phyloP scores from a whole-genome alignment of 2,888 invertebrate species.

The Drosophila heteroneura region DNA sequence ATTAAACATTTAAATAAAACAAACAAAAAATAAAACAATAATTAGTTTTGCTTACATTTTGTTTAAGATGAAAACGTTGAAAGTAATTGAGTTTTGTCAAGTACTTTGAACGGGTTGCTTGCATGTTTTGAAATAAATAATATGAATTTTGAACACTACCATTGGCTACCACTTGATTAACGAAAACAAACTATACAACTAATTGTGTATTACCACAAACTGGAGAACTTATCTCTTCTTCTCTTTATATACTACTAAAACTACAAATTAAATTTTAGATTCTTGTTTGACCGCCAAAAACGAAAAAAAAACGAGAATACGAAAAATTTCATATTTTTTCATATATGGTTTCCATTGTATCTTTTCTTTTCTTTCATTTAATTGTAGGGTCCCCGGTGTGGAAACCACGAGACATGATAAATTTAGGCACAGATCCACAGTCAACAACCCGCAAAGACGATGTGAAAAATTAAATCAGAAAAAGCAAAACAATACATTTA shows the following conservation, averaged over 20 bases:
- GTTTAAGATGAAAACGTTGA: slow-evolving; percentile 47
- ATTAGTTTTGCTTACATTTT: slow-evolving; percentile 69
- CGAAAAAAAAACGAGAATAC: slow-evolving; percentile 13
- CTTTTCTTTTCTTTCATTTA: slow-evolving; percentile 86
- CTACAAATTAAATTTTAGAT: slow-evolving; percentile 56
- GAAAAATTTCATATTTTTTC: slow-evolving; percentile 82
- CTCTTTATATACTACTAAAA: slow-evolving; percentile 45
- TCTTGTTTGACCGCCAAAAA: slow-evolving; percentile 26
- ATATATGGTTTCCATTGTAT: slow-evolving; percentile 86
- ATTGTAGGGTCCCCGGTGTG: slow-evolving; percentile 98
- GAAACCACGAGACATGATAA: slow-evolving; percentile 96
- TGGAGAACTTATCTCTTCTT: slow-evolving; percentile 30
- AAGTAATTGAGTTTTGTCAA: slow-evolving; percentile 23
- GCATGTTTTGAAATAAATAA: slow-evolving; percentile 56
- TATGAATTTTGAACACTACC: slow-evolving; percentile 26
- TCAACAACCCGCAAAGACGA: slow-evolving; percentile 86
- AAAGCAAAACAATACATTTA: slow-evolving; percentile 61
- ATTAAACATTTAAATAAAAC: slow-evolving; percentile 53
- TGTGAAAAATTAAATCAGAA: slow-evolving; percentile 85
- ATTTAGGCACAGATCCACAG: slow-evolving; percentile 87
- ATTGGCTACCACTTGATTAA: slow-evolving; percentile 39
- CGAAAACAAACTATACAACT: slow-evolving; percentile 6
- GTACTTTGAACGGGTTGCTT: slow-evolving; percentile 32
- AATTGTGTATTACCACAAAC: slow-evolving; percentile 44
- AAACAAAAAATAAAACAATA: slow-evolving; percentile 22